Conservation (phyloP, 2,797 vertebrate genomes). For the Lagocephalus sceleratus region DNA sequence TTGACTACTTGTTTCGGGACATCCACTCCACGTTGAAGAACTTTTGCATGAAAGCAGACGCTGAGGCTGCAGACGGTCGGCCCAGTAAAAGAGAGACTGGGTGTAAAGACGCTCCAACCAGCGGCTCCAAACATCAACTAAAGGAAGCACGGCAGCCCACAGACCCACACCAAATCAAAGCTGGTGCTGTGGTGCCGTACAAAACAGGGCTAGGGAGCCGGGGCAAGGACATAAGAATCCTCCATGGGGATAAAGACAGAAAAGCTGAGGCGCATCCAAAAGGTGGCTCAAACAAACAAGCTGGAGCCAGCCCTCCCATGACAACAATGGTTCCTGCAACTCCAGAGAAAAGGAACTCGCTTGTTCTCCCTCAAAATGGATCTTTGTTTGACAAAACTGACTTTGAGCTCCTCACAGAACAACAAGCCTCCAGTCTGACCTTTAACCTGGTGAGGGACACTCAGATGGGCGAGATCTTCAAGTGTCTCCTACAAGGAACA, state of each 20-base stretch:
- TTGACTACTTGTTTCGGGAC: constrained; percentile 89
- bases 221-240: constrained; percentile 78
- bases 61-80: constrained; percentile 36
- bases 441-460: constrained; percentile 95
- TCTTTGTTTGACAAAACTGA: constrained; percentile 79
- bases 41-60: constrained; percentile 61
- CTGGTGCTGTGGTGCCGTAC: constrained; percentile 32
- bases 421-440: constrained; percentile 89
- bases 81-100: constrained; percentile 38
- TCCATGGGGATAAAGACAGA: constrained; percentile 35
- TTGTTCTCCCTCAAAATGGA: constrained; percentile 58
- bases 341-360: constrained; percentile 48
- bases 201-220: constrained; percentile 76
- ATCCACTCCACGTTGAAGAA: constrained; percentile 75
- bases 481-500: constrained; percentile 90
- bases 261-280: constrained; percentile 1
- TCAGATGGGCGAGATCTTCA: constrained; percentile 98
- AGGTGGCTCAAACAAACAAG: constrained; percentile 7
- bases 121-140: constrained; percentile 13
- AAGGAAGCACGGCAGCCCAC: neutral
- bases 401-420: constrained; percentile 89
- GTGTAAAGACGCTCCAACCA: constrained; percentile 23
- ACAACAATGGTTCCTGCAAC: constrained; percentile 29
- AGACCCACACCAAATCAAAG: constrained; percentile 9
- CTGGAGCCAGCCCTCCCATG: constrained; percentile 12